Percentiles rank a stretch among this genome's conserved stretches.
phyloP scores from a whole-genome alignment of 2,113 vertebrate species.

The Boulengeromyrus knoepffleri region DNA sequence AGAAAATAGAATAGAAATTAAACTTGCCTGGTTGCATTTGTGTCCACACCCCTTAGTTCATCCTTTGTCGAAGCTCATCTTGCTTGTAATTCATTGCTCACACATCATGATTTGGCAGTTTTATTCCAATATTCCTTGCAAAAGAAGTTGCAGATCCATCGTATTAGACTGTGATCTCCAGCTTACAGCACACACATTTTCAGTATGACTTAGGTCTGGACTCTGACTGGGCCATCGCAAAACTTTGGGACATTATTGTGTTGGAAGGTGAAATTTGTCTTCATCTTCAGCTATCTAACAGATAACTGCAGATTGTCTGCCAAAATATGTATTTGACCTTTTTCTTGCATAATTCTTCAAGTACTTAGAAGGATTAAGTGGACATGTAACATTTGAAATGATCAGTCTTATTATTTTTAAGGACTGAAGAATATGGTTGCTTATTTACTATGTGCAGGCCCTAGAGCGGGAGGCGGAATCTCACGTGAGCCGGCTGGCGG shows the following conservation, averaged over 20 bases:
- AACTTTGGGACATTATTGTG: neutral
- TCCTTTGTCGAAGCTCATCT: neutral
- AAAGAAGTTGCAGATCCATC: neutral
- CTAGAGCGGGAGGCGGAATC: conserved; percentile 46
- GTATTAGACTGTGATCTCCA: neutral
- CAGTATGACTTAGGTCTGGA: neutral
- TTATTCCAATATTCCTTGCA: neutral
- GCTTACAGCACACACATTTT: neutral
- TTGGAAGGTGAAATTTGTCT: neutral
- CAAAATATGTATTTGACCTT: neutral
- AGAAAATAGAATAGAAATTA: neutral
- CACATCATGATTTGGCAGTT: neutral
- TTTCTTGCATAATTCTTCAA: neutral
- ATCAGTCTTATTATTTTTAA: neutral
- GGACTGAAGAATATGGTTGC: neutral
- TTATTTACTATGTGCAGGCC: conserved; percentile 34
- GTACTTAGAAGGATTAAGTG: neutral
- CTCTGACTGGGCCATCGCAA: neutral
- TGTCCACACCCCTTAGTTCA: neutral
- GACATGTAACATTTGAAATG: neutral
- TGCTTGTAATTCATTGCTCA: neutral
- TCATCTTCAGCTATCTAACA: neutral
- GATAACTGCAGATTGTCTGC: neutral
- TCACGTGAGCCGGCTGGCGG: conserved; percentile 37
- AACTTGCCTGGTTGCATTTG: neutral